Percentiles rank a stretch among this genome's conserved stretches.
Conservation (phyloP, 2,888 invertebrate species). For the Gari tellinella region DNA sequence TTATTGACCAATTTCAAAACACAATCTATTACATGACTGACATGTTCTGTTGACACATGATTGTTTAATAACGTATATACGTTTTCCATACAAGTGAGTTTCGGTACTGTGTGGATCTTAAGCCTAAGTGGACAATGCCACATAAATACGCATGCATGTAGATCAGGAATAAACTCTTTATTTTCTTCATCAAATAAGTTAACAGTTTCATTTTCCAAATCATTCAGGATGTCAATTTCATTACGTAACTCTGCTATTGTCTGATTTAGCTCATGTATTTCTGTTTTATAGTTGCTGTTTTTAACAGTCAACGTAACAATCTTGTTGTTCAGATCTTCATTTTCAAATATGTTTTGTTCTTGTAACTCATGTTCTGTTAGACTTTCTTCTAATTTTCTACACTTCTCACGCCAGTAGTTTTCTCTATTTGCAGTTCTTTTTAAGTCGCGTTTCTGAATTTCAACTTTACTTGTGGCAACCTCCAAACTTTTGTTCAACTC, state of each 20-base stretch:
- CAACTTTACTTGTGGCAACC: not conserved
- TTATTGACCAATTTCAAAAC: constrained; percentile 22
- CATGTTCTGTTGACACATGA: constrained; percentile 9
- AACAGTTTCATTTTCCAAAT: constrained; percentile 1
- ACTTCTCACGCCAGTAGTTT: constrained; percentile 17
- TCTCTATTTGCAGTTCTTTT: constrained; percentile 17
- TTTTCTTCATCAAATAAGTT: constrained; percentile 8
- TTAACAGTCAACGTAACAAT: not conserved
- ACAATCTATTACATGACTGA: constrained; percentile 5
- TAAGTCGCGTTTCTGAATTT: constrained; percentile 1
- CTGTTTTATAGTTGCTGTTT: not conserved
- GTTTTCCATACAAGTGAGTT: no score
- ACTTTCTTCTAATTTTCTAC: not conserved
- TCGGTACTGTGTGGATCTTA: no score
- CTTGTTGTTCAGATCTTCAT: constrained; percentile 1
- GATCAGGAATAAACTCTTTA: not conserved
- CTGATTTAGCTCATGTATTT: constrained; percentile 5
- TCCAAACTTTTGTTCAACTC: not conserved
- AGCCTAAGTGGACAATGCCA: no score
- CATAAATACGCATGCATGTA: constrained; percentile 22
- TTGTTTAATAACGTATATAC: constrained; percentile 6
- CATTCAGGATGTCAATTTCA: not conserved
- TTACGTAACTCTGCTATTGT: not conserved
- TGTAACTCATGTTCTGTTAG: not conserved
- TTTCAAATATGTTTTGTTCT: not conserved